Evolutionary conservation across 2,888 invertebrate species (phyloP), one percentile per base, ranked within the genome.

Genomic region (Diarsia dahlii): DNA sequence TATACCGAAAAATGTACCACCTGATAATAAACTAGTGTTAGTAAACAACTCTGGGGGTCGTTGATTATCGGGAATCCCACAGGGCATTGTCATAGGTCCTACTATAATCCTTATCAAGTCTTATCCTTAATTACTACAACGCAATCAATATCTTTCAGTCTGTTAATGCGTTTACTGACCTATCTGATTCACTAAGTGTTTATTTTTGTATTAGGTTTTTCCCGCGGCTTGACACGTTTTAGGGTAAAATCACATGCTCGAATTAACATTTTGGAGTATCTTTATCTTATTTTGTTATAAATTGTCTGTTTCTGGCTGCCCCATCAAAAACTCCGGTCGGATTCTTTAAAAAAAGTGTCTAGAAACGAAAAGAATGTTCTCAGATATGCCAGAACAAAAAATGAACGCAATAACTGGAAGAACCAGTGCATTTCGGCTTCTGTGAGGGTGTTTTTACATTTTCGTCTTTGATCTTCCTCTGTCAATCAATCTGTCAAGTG

Each of bases 61-160:
- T 6, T n/a, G 68, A 68, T 23, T 10, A 23, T 0, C 20, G 72
- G 71, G 72, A 72, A 28, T 71, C 72, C 50, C 71, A 20, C 20
- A 20, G 13, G 10, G 15, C 10, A 2, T 58, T 67, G 60, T 18
- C 60, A n/a, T 46, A 67, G 67, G 4, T 6, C 10, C 12, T 6
- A 15, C 23, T 13, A 2, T 20, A 8, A 15, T 15, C 23, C 23
- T 71, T 71, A 71, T 52, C 72, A 45, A 2, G 15, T 4, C 12
- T 71, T 71, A 28, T 72, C 45, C 12, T 28, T 45, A 70, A 18
- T 54, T 20, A 23, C 50, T 45, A 10, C n/a, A 46, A 46, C 20
- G 28, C 20, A 8, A 20, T 20, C 9, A 20, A 23, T 56, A 23
- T 45, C 20, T 45, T 8, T 52, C 9, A 6, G n/a, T 60, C 18